These are phyloP conservation scores for Etia nguti DNA, from an alignment of 2,113 vertebrate species.

Conservation along the genomic window DNA sequence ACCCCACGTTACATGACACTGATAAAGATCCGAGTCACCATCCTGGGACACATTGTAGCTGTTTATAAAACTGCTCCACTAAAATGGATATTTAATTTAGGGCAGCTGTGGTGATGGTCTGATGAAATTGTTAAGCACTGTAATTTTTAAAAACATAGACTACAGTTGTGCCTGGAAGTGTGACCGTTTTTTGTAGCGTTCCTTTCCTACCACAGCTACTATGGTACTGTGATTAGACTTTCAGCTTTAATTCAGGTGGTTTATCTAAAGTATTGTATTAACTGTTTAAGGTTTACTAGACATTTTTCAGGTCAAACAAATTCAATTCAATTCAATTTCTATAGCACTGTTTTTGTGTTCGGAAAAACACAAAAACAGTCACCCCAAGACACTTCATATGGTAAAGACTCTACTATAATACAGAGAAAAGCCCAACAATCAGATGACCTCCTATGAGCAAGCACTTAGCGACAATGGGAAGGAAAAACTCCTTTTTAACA, in stretches of 20 bases:
- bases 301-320: not conserved
- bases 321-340: not conserved
- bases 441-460: not conserved
- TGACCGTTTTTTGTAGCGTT: not conserved
- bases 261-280: not conserved
- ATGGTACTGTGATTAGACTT: not conserved
- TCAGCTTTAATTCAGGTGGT: not conserved
- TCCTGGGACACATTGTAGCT: not conserved
- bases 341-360: not conserved
- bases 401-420: not conserved
- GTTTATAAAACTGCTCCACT: not conserved
- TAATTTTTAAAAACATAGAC: too few relatives aligned
- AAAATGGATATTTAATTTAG: not conserved
- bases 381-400: not conserved
- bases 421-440: not conserved
- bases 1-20: fast-evolving
- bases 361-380: not conserved
- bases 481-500: not conserved
- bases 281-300: not conserved
- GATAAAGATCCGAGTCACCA: not conserved
- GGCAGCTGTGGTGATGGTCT: not conserved
- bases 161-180: too few relatives aligned
- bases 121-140: not conserved
- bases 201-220: not conserved
- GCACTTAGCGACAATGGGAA: fast-evolving